A percentile compares a stretch with the other conserved stretches of the same genome.
These are phyloP conservation scores for Dasypus novemcinctus DNA, from an alignment of 2,113 vertebrate species.

Conservation along the genomic window DNA sequence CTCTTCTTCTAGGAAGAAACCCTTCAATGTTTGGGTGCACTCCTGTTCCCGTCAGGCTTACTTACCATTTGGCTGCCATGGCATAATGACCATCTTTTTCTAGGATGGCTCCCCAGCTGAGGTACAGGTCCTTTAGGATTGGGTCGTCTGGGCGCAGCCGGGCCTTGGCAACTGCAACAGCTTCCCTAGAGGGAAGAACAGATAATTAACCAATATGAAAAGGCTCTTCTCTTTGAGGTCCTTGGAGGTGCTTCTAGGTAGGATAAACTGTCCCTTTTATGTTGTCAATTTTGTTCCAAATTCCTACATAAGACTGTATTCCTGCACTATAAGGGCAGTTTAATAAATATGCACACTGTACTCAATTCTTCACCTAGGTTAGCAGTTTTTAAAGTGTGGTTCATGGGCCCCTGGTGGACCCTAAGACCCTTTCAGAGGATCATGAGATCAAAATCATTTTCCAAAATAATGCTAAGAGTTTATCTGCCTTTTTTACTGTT, in stretches of 20 bases:
- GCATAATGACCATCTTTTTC: constrained; percentile 96
- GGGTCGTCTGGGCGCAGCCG: constrained; percentile 91
- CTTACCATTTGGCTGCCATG: constrained; percentile 95
- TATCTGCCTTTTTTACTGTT: neutral
- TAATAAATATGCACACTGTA: neutral
- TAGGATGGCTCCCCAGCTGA: constrained; percentile 89
- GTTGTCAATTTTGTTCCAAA: neutral
- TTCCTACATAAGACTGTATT: neutral
- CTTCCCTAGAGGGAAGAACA: constrained; percentile 87
- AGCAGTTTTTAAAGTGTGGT: neutral
- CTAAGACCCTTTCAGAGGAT: neutral
- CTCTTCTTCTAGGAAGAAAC: neutral
- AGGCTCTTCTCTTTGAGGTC: neutral
- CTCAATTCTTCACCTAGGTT: neutral
- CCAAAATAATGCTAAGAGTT: neutral
- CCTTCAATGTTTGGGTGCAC: neutral
- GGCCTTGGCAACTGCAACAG: constrained; percentile 93
- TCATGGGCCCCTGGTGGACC: neutral
- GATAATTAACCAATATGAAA: neutral
- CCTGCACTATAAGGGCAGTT: neutral
- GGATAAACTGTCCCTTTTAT: neutral
- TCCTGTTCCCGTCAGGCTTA: neutral
- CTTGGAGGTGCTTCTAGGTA: neutral
- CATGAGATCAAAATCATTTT: neutral
- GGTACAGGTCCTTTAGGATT: constrained; percentile 90